These are phyloP conservation scores for Anabacerthia variegaticeps DNA, from an alignment of 2,797 vertebrate genomes.

Conservation along the genomic window DNA sequence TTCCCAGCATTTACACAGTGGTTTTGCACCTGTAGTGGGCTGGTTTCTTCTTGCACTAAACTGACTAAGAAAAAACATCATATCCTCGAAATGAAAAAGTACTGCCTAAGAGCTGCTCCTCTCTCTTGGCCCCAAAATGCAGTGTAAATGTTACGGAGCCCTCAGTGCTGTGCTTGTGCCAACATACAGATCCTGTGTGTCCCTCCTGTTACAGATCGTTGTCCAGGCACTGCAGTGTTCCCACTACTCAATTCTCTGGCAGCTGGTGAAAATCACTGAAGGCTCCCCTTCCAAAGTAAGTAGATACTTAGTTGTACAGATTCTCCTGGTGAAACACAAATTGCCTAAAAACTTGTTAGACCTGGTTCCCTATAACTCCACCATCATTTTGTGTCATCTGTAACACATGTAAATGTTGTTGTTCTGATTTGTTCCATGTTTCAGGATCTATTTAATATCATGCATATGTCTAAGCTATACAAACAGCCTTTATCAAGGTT, in stretches of 20 bases:
- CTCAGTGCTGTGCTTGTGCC: background rate
- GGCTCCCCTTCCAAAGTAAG: slow-evolving; percentile 96
- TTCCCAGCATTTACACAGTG: background rate
- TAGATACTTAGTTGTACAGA: slow-evolving; percentile 1
- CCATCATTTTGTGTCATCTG: background rate
- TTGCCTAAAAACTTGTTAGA: background rate
- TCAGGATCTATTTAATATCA: background rate
- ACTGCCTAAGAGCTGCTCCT: background rate
- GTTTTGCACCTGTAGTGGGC: background rate
- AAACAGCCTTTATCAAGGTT: background rate
- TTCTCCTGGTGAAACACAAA: background rate
- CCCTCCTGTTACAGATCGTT: slow-evolving; percentile 85
- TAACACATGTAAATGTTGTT: background rate
- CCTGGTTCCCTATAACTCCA: background rate
- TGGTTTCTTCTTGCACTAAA: background rate
- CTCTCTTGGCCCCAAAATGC: background rate
- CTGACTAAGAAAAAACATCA: background rate
- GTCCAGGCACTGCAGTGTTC: slow-evolving; percentile 98
- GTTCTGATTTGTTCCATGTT: background rate
- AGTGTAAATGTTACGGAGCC: background rate
- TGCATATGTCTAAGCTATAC: background rate
- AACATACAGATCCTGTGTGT: background rate
- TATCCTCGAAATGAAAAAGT: background rate
- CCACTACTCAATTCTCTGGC: slow-evolving; percentile 99
- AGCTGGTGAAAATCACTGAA: slow-evolving; percentile 97